Base-by-base conservation (phyloP, 1,140 invertebrate genomes). In the Sitodiplosis mosellana region DNA sequence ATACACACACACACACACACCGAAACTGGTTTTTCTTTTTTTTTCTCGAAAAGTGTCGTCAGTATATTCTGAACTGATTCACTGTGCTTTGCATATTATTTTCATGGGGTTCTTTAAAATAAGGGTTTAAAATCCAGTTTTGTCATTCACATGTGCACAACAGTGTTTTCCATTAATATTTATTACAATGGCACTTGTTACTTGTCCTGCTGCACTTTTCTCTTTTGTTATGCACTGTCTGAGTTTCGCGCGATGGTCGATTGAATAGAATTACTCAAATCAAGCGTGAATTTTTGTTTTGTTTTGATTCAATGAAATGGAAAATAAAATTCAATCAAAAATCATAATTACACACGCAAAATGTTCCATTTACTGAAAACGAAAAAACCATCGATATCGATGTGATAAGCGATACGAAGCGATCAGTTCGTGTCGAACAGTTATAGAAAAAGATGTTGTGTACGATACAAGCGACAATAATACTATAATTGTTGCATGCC, bases 401-500 rank as follows among this genome's bases (percentile, higher is more conserved):
- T 20, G 18, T 36, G 27, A 27, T 27, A 27, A 27, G n/a, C 10
- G 27, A 27, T 27, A 27, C 10, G 4, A 27, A 27, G n/a, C 27
- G 10, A 27, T 27, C 27, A 27, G 27, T 27, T 27, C 27, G 27
- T 5, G 27, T 27, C 10, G 27, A 27, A 27, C 27, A 27, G 27
- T 27, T 27, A 27, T 27, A 27, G 27, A n/a, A n/a, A n/a, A n/a
- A 18, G 20, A 20, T 20, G 10, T 10, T 22, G 22, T 20, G 42
- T 21, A 22, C 6, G 14, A n/a, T 22, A 20, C 21, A 20, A 20
- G 21, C 21, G n/a, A 15, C 14, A 44, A 22, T 20, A 18, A 44
- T 20, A 21, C 21, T 22, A 33, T 45, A 14, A 27, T 41, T 38
- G 45, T 37, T 51, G 22, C 48, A 33, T 27, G 33, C 47, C 45